Base-by-base conservation (phyloP, 2,797 vertebrate species). In the Capromys pilorides region DNA sequence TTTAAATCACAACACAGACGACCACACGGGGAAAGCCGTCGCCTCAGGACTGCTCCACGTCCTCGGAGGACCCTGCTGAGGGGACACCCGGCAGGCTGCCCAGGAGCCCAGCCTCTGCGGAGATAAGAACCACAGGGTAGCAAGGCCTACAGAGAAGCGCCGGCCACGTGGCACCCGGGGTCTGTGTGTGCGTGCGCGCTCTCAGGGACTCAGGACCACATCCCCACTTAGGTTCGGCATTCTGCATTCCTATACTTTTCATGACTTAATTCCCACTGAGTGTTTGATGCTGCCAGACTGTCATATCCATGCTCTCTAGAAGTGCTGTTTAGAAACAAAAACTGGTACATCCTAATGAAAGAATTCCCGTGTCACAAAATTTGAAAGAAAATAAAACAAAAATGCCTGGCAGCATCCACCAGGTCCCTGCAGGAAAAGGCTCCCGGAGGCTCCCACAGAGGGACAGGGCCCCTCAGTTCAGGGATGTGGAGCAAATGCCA, bases 41-140 rank as follows among this genome's bases (percentile, higher is more conserved):
- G 49, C 51, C 97, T 99, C 98, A 99, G 94, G 98, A 97, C 85
- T 98, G 98, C 96, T 97, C 98, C 59, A 97, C 73, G 97, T 99
- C 99, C 64, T 99, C 99, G 96, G 98, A 98, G 86, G 99, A 98
- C 89, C 33, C 73, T 0, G 77, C 97, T n/a, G 98, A 97, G 18
- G 69, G 88, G 9, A 81, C 57, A 1, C 26, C 11, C 6, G 98
- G 97, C 97, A 99, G 96, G 97, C 96, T 98, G 94, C 99, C 98
- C 87, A 99, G 97, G 69, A 98, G 98, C 73, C 99, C 99, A 24
- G 98, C 95, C 96, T 99, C 99, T 99, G 98, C 11, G 98, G 95
- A 81, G 90, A 59, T 0, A 0, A 6, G 64, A 39, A 71, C 59
- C 26, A 6, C 36, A 2, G 0, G 54, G 69, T 19, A 16, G 49